Evolutionary conservation across 2,797 vertebrate genomes (phyloP).

Genomic region (Valencia hispanica): DNA sequence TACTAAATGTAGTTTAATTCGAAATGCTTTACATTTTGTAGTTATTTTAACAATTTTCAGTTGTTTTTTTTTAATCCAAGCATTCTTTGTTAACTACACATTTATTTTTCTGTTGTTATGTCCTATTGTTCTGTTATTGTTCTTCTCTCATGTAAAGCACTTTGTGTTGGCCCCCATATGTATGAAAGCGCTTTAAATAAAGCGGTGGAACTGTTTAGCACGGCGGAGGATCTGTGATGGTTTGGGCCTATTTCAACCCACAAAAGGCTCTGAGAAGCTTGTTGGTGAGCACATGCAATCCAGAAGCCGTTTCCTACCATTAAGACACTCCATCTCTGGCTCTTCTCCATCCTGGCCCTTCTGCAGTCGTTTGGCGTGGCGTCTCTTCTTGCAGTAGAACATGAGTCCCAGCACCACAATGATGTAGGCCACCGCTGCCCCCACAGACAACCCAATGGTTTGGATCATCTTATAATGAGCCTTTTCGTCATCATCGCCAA

Average conservation of each 20-base stretch:
- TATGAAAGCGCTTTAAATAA: no score
- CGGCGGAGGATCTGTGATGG: neutral
- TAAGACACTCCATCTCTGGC: slow-evolving; percentile 97
- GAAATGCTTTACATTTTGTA: no score
- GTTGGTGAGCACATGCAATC: neutral
- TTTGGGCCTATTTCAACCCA: neutral
- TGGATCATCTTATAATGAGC: slow-evolving; percentile 99
- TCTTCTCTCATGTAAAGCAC: no score
- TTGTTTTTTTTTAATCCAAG: no score
- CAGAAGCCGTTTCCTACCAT: slow-evolving; percentile 78
- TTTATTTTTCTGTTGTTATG: no score
- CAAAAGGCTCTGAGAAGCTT: no score
- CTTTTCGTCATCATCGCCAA: slow-evolving; percentile 72
- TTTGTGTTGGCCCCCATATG: no score
- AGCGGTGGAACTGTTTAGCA: no score
- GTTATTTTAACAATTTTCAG: no score
- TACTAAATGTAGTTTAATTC: no score
- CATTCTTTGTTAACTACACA: no score
- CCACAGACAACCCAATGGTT: slow-evolving; percentile 95
- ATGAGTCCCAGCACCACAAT: slow-evolving; percentile 97
- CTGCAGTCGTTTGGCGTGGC: slow-evolving; percentile 90
- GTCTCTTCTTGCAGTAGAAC: slow-evolving; percentile 99
- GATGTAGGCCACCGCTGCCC: slow-evolving; percentile 96
- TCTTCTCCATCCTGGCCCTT: slow-evolving; percentile 92
- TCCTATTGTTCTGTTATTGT: no score